These are phyloP conservation scores for Thinocorus orbignyianus DNA, from an alignment of 2,113 vertebrate genomes.

Conservation along the genomic window DNA sequence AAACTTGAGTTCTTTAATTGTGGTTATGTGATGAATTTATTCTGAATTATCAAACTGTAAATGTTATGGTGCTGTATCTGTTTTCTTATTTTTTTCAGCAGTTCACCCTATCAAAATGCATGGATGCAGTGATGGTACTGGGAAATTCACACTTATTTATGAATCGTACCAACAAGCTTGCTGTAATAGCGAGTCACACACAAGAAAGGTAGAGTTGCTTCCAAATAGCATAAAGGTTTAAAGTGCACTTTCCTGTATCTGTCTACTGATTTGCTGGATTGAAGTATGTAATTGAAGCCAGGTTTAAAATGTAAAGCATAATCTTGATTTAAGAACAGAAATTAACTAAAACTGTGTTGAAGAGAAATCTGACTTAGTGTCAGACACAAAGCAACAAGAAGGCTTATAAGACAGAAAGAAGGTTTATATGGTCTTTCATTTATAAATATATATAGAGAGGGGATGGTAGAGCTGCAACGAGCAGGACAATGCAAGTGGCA, in stretches of 20 bases:
- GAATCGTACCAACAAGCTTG: constrained; percentile 88
- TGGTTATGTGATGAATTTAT: neutral
- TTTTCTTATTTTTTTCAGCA: constrained; percentile 3
- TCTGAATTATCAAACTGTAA: neutral
- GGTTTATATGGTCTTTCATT: neutral
- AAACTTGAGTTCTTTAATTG: neutral
- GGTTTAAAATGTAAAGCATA: neutral
- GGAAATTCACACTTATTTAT: constrained; percentile 92
- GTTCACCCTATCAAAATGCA: constrained; percentile 92
- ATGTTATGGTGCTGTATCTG: neutral
- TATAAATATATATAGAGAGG: neutral
- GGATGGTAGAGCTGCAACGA: neutral
- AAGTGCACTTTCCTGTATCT: accelerated
- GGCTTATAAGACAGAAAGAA: neutral
- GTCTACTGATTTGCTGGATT: neutral
- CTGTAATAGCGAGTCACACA: constrained; percentile 92
- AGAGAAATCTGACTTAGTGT: neutral
- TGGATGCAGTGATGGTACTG: constrained; percentile 92
- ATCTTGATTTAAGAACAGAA: neutral
- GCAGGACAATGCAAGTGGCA: neutral
- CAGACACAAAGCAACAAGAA: neutral
- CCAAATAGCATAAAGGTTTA: neutral
- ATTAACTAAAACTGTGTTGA: accelerated
- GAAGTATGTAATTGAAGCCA: neutral
- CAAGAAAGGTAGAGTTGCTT: constrained; percentile 85